phyloP scores from a whole-genome alignment of 2,888 invertebrate genomes.

The Apodemia duryi region DNA sequence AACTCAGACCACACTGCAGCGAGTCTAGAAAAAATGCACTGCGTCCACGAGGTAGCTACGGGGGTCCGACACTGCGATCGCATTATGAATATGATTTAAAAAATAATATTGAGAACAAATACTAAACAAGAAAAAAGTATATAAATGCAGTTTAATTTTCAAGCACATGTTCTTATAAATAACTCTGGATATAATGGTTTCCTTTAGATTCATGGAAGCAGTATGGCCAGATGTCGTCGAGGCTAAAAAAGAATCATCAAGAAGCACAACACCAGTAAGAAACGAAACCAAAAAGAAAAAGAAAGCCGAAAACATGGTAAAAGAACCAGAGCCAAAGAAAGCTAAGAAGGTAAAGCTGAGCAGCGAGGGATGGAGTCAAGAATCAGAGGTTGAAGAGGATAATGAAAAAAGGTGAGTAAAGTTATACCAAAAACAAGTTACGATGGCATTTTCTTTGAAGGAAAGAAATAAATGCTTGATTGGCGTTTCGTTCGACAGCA shows the following conservation, averaged over 20 bases:
- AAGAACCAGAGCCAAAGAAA: constrained; percentile 39
- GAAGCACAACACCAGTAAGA: constrained; percentile 41
- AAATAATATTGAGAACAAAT: no score
- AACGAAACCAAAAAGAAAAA: constrained; percentile 36
- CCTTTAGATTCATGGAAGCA: constrained; percentile 64
- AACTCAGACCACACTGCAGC: no score
- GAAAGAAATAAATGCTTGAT: no score
- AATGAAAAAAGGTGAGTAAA: constrained; percentile 44
- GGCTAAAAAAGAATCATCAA: constrained; percentile 35
- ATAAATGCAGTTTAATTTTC: no score
- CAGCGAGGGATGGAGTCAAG: constrained; percentile 69
- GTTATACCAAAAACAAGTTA: background rate
- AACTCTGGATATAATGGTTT: background rate
- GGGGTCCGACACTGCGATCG: no score
- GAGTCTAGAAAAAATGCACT: no score
- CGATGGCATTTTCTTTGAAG: no score
- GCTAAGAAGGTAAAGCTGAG: constrained; percentile 53
- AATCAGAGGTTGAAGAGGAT: constrained; percentile 60
- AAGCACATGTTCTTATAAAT: no score
- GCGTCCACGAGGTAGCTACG: no score
- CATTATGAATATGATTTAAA: no score
- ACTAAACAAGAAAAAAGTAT: no score
- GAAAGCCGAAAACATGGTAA: constrained; percentile 30
- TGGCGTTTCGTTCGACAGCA: no score
- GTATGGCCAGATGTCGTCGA: constrained; percentile 61